phyloP scores from a whole-genome alignment of 2,797 vertebrate species.

The Sebastes kiyomatsui region DNA sequence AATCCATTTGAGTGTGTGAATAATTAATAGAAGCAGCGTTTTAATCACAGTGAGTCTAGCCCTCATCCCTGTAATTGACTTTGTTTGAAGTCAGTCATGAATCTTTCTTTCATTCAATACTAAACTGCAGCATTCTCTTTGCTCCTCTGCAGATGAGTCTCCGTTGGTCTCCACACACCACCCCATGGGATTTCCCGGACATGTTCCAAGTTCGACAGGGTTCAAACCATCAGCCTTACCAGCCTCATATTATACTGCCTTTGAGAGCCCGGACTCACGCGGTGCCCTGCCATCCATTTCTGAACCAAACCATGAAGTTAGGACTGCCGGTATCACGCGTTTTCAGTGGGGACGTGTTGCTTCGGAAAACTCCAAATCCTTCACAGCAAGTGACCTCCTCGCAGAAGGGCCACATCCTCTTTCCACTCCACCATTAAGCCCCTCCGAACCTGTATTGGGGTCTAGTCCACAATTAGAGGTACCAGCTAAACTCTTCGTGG shows the following conservation, averaged over 20 bases:
- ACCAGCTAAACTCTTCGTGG: constrained; percentile 42
- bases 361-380: constrained; percentile 43
- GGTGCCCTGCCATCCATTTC: constrained; percentile 50
- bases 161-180: constrained; percentile 41
- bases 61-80: neutral
- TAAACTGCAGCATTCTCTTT: constrained; percentile 21
- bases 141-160: constrained; percentile 60
- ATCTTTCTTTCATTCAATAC: neutral
- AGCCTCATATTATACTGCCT: constrained; percentile 57
- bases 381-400: constrained; percentile 27
- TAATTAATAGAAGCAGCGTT: neutral
- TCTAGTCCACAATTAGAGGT: constrained; percentile 29
- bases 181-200: constrained; percentile 44
- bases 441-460: constrained; percentile 29
- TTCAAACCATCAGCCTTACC: constrained; percentile 67
- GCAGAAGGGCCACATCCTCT: constrained; percentile 41
- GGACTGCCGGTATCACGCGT: constrained; percentile 34
- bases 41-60: neutral
- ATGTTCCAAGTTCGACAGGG: constrained; percentile 53
- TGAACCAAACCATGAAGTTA: constrained; percentile 36
- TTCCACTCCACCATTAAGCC: constrained; percentile 42
- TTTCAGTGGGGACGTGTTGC: constrained; percentile 14
- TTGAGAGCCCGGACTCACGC: constrained; percentile 48
- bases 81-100: neutral
- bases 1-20: neutral